phyloP scores from a whole-genome alignment of 1,140 invertebrate genomes.

The Drosophila erecta region DNA sequence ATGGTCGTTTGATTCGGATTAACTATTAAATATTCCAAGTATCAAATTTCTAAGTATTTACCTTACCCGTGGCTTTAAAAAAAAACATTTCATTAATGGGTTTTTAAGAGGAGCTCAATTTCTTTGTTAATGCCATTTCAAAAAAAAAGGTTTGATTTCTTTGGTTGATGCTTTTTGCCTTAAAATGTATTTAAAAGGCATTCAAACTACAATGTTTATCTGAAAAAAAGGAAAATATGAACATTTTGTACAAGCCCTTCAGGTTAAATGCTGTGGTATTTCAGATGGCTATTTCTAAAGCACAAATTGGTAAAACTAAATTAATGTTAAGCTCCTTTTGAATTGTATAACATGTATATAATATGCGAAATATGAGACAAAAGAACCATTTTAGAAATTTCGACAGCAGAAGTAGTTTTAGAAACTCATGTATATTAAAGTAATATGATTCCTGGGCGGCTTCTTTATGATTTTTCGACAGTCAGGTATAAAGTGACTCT shows the following conservation, averaged over 20 bases:
- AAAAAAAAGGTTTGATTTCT: neutral
- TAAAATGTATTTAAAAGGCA: slow-evolving; percentile 3
- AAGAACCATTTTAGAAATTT: too few relatives aligned
- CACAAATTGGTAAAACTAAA: neutral
- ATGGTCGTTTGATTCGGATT: neutral
- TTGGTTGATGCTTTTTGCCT: neutral
- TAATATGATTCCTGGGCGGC: too few relatives aligned
- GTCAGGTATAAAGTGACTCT: too few relatives aligned
- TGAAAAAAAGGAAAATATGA: neutral
- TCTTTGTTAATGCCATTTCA: too few relatives aligned
- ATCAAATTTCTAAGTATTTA: too few relatives aligned
- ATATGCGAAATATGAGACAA: too few relatives aligned
- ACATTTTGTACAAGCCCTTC: neutral
- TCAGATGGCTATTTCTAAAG: neutral
- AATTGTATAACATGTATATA: too few relatives aligned
- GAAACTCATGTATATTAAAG: too few relatives aligned
- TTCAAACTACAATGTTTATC: neutral
- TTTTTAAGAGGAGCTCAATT: neutral
- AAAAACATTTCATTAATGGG: neutral
- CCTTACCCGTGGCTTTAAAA: neutral
- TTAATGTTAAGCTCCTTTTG: too few relatives aligned
- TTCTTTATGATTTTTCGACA: too few relatives aligned
- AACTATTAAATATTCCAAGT: too few relatives aligned
- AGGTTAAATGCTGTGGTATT: neutral
- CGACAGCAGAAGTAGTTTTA: too few relatives aligned